Evolutionary conservation across 2,888 invertebrate genomes (phyloP).

Genomic region (Scaeva pyrastri): DNA sequence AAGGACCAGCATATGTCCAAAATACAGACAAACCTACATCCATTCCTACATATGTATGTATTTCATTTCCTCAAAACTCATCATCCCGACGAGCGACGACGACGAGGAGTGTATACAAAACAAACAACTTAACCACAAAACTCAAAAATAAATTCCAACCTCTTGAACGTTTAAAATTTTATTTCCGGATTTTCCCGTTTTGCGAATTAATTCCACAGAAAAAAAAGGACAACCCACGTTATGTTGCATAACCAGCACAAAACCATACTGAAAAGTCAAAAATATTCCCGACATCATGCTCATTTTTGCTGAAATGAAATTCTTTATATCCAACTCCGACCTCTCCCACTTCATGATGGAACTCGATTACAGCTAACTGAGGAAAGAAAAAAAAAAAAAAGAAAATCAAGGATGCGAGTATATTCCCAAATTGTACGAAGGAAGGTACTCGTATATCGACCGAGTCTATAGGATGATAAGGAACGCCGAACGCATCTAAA

Average conservation of each 20-base stretch:
- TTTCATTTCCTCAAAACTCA: constrained; percentile 5
- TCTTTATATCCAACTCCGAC: constrained; percentile 30
- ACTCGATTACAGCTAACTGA: constrained; percentile 12
- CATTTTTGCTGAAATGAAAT: constrained; percentile 64
- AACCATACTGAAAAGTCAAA: constrained; percentile 66
- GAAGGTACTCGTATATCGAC: no score
- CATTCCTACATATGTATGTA: not conserved
- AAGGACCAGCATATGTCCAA: no score
- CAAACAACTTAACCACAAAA: constrained; percentile 5
- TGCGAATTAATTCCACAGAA: not conserved
- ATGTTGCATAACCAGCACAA: constrained; percentile 52
- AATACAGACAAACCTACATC: not conserved
- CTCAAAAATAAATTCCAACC: constrained; percentile 2
- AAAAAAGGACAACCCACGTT: not conserved
- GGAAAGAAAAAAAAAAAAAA: constrained; percentile 4
- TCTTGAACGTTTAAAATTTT: not conserved
- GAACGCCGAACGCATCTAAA: constrained; percentile 9
- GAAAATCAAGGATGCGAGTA: not conserved
- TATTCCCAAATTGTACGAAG: constrained; percentile 8
- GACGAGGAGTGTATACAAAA: not conserved
- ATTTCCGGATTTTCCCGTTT: not conserved
- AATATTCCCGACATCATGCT: constrained; percentile 61
- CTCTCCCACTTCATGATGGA: not conserved
- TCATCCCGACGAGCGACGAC: not conserved
- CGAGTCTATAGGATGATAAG: constrained; percentile 22